These are phyloP conservation scores for Menura novaehollandiae DNA, from an alignment of 2,113 vertebrate genomes.

Conservation along the genomic window DNA sequence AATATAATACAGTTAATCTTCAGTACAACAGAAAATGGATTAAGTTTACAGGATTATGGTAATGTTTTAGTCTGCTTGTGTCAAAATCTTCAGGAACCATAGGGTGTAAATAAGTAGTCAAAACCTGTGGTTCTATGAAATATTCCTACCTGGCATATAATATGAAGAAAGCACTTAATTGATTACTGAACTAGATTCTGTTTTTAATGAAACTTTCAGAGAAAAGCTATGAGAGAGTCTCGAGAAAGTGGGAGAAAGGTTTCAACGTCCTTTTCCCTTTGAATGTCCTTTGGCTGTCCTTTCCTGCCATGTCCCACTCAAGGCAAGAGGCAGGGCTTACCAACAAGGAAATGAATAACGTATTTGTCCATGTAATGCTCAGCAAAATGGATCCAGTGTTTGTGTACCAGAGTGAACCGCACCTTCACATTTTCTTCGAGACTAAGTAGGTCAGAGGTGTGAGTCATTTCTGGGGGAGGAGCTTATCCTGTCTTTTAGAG, in stretches of 20 bases:
- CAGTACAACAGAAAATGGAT: neutral
- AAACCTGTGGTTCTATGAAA: neutral
- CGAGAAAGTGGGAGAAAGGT: neutral
- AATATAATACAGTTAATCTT: neutral
- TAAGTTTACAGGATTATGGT: neutral
- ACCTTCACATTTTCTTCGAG: neutral
- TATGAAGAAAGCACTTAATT: neutral
- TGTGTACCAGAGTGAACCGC: neutral
- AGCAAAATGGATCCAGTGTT: neutral
- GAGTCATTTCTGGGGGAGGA: neutral
- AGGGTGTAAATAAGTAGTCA: neutral
- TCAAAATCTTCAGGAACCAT: neutral
- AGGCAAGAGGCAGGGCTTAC: neutral
- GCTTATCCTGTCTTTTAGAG: neutral
- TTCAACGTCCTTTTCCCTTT: neutral
- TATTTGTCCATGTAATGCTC: neutral
- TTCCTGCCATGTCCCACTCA: neutral
- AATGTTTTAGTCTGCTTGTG: neutral
- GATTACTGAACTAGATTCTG: neutral
- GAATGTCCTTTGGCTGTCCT: neutral
- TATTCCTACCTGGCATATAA: neutral
- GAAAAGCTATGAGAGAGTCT: neutral
- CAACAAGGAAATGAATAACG: neutral
- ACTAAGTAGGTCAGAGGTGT: neutral
- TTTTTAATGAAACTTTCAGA: neutral